These are phyloP conservation scores for Eclectus roratus DNA, from an alignment of 2,113 vertebrate genomes.

Conservation along the genomic window DNA sequence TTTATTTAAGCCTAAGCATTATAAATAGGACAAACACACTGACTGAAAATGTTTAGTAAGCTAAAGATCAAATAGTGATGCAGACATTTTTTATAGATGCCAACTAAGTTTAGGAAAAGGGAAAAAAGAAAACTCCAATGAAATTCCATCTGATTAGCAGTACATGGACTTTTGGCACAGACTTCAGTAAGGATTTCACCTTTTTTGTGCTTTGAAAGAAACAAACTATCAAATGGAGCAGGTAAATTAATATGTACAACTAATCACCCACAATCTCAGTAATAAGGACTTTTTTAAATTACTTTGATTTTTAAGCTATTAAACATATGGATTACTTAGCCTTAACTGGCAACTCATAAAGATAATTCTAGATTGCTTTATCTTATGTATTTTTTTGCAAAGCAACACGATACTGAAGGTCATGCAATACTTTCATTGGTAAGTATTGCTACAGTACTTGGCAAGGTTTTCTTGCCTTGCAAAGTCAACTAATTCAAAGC, in stretches of 20 bases:
- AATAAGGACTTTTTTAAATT: background rate
- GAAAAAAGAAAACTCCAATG: background rate
- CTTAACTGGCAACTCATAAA: background rate
- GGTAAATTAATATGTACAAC: background rate
- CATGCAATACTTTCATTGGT: background rate
- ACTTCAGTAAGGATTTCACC: background rate
- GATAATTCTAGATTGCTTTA: background rate
- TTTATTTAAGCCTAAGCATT: background rate
- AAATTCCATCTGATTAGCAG: background rate
- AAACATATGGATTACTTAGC: background rate
- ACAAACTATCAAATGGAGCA: background rate
- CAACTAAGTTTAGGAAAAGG: background rate
- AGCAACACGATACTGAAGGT: background rate
- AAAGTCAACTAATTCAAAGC: conserved; percentile 37
- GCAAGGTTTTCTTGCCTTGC: background rate
- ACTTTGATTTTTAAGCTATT: background rate
- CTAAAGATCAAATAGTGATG: background rate
- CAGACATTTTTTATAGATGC: background rate
- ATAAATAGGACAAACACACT: background rate
- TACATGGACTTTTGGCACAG: background rate
- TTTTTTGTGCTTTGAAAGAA: background rate
- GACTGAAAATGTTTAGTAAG: background rate
- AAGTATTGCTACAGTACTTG: background rate
- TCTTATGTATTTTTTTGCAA: background rate
- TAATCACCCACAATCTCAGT: background rate